These are phyloP conservation scores for Ctenicera cuprea DNA, from an alignment of 2,888 invertebrate species.

Conservation along the genomic window DNA sequence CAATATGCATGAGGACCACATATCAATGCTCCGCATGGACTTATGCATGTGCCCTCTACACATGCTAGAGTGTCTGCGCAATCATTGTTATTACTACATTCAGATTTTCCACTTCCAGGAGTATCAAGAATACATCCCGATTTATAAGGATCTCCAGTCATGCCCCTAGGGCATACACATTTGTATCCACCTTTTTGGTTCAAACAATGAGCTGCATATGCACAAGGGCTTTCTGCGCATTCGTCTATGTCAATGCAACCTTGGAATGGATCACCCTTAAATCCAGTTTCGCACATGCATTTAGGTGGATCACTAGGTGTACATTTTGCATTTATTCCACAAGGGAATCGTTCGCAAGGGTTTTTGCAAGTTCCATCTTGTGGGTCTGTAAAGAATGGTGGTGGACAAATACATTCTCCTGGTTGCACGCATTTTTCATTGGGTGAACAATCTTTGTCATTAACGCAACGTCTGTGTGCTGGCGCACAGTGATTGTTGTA, in stretches of 20 bases:
- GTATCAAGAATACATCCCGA: slow-evolving; percentile 82
- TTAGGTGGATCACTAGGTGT: slow-evolving; percentile 92
- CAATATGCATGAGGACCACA: slow-evolving; percentile 92
- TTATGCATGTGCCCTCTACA: slow-evolving; percentile 85
- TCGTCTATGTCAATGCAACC: slow-evolving; percentile 92
- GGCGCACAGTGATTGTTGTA: slow-evolving; percentile 88
- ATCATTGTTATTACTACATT: slow-evolving; percentile 83
- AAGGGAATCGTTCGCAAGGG: slow-evolving; percentile 92
- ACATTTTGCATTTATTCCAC: slow-evolving; percentile 93
- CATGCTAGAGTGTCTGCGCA: slow-evolving; percentile 90
- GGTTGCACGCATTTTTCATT: slow-evolving; percentile 95
- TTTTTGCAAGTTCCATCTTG: slow-evolving; percentile 92
- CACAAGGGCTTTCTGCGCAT: slow-evolving; percentile 89
- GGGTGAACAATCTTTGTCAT: slow-evolving; percentile 87
- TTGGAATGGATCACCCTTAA: slow-evolving; percentile 88
- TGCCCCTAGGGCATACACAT: slow-evolving; percentile 89
- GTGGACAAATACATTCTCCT: slow-evolving; percentile 93
- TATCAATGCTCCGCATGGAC: slow-evolving; percentile 85
- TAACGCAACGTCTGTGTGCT: slow-evolving; percentile 87
- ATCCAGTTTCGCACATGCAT: slow-evolving; percentile 92
- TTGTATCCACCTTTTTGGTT: slow-evolving; percentile 91
- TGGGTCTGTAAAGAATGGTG: slow-evolving; percentile 91
- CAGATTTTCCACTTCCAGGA: slow-evolving; percentile 76
- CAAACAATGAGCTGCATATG: slow-evolving; percentile 90
- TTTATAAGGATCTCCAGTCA: slow-evolving; percentile 90